Evolutionary conservation across 1,140 invertebrate species (phyloP).

Genomic region (Bombus difficillimus): DNA sequence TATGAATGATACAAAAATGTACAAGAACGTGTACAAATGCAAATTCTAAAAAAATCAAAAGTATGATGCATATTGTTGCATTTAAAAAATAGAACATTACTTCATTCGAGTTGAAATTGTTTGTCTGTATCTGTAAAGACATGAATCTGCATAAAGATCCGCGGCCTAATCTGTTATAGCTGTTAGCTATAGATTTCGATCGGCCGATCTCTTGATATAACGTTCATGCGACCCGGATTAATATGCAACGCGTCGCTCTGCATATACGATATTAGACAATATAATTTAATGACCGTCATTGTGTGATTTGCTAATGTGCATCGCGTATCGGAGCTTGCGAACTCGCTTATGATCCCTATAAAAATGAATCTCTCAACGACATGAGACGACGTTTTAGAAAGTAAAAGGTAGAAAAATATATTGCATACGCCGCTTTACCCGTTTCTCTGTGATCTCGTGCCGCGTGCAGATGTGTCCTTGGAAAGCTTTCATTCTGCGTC

Average conservation of each 20-base stretch:
- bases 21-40: neutral
- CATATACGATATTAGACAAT: neutral
- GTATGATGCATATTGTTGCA: neutral
- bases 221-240: neutral
- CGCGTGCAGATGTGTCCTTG: conserved; percentile 1
- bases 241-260: neutral
- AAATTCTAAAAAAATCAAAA: neutral
- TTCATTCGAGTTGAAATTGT: neutral
- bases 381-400: conserved; percentile 26
- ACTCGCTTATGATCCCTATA: conserved; percentile 44
- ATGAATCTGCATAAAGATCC: neutral
- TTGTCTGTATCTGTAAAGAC: neutral
- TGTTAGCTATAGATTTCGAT: neutral
- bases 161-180: no score
- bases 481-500: neutral
- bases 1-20: neutral
- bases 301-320: conserved; percentile 43
- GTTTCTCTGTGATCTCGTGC: conserved; percentile 36
- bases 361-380: conserved; percentile 29
- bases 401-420: conserved; percentile 68
- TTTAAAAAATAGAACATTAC: neutral
- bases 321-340: conserved; percentile 54
- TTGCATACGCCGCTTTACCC: conserved; percentile 45
- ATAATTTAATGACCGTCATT: conserved; percentile 29
- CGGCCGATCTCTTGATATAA: neutral